Conservation (phyloP, 2,113 vertebrate species). For the Dunckerocampus dactyliophorus region DNA sequence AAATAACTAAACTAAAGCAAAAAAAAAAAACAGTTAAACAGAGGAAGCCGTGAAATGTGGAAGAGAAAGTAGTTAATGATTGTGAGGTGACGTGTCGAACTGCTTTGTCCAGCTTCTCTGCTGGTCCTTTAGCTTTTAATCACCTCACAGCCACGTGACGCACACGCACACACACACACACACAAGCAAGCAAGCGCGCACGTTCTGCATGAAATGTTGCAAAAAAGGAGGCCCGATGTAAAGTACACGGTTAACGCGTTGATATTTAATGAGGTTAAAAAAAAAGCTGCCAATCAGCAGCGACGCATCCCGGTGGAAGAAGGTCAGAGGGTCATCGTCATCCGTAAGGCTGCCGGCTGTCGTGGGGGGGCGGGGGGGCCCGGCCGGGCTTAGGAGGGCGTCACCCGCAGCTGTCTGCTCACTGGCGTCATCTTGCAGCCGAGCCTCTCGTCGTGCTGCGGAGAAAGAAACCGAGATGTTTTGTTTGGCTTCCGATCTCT, state of each 20-base stretch:
- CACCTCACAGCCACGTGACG: constrained; percentile 21
- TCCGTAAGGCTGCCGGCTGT: constrained; percentile 24
- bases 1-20: too few species aligned
- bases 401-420: constrained; percentile 22
- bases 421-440: neutral
- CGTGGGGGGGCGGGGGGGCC: constrained; percentile 24
- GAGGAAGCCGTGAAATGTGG: neutral
- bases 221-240: neutral
- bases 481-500: neutral
- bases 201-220: neutral
- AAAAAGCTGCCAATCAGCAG: neutral
- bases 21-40: too few species aligned
- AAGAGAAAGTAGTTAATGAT: neutral
- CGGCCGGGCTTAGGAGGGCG: constrained; percentile 46
- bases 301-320: constrained; percentile 9
- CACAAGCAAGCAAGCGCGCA: neutral
- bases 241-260: neutral
- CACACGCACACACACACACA: neutral
- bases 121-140: constrained; percentile 44
- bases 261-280: neutral
- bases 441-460: neutral
- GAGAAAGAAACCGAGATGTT: neutral
- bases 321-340: constrained; percentile 58
- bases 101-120: constrained; percentile 35
- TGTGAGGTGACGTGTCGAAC: constrained; percentile 25